Base-by-base conservation (phyloP, 2,888 invertebrate genomes). In the Eupelmus urozonus region DNA sequence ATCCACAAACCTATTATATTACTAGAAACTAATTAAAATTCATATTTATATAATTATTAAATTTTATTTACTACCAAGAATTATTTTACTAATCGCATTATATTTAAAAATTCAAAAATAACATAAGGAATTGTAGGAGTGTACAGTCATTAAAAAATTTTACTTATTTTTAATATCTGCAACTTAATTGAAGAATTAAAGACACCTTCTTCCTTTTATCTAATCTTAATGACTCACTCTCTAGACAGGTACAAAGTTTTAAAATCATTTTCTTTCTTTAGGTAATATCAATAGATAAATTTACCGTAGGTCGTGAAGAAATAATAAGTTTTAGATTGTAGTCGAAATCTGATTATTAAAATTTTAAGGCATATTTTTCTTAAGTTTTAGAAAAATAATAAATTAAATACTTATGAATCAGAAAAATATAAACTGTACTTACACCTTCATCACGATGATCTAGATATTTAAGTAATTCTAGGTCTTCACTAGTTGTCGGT, bases 401-500 rank as follows among this genome's bases (percentile, higher is more conserved):
- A 25, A 23, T 57, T 9, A 25, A 13, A 3, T 3, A 1, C 3
- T 57, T 13, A 5, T 57, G 1, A 23, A 7, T 57, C 23, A 23
- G 9, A 23, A 29, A 59, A 59, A n/a, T 59, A 0, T 23, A 29
- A 45, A 67, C n/a, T n/a, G n/a, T n/a, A 67, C 63, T 76, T 55
- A 70, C 70, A 2, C 55, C 42, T 25, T 51, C 55, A 3, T 34
- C 9, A n/a, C 2, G 0, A 16, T 67, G 55, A 1, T 59, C 49
- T 7, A 75, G n/a, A 13, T 23, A 3, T 51, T 40, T n/a, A 11
- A 69, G 34, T 13, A 67, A 5, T 34, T 90, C 83, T 1, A 93
- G 87, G 79, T 93, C 92, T 25, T 90, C 85, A 23, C 91, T 89
- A 16, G 90, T 90, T 51, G 85, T 81, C 0, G 93, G 92, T 1